Conservation (phyloP, 2,797 vertebrate species). For the Crenuchus spilurus region DNA sequence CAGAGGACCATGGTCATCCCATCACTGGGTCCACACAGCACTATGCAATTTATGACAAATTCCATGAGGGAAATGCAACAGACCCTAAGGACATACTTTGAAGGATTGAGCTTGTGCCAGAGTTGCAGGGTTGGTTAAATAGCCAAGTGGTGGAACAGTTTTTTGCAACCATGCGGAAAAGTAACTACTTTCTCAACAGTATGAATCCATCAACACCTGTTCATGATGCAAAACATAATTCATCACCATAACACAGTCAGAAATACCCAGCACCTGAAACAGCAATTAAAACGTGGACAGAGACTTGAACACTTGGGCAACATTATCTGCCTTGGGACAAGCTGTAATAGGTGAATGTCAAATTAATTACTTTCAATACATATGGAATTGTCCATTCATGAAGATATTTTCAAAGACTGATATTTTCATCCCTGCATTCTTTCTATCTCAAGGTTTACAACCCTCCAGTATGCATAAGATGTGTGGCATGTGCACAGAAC, state of each 20-base stretch:
- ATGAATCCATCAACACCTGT: conserved; percentile 33
- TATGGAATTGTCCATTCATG: too few relatives aligned
- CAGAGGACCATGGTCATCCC: neutral
- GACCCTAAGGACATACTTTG: conserved; percentile 23
- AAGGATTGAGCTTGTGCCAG: conserved; percentile 32
- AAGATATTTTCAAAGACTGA: too few relatives aligned
- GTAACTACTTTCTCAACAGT: conserved; percentile 42
- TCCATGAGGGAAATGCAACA: conserved; percentile 30
- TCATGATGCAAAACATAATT: conserved; percentile 45
- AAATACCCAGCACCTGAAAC: conserved; percentile 5
- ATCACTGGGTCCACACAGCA: neutral
- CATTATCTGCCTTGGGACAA: conserved; percentile 21
- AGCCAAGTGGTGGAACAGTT: conserved; percentile 39
- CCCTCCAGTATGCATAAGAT: too few relatives aligned
- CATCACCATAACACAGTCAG: conserved; percentile 34
- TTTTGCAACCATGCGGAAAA: conserved; percentile 36
- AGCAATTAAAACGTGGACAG: too few relatives aligned
- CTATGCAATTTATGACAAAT: conserved; percentile 20
- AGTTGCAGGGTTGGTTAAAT: conserved; percentile 24
- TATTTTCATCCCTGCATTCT: too few relatives aligned
- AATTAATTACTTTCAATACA: too few relatives aligned
- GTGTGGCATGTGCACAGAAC: too few relatives aligned
- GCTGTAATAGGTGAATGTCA: conserved; percentile 27
- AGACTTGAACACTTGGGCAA: neutral
- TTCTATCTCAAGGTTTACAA: too few relatives aligned